Conservation (phyloP, 2,888 invertebrate species). For the Pseudococcus jackbeardsleyi region DNA sequence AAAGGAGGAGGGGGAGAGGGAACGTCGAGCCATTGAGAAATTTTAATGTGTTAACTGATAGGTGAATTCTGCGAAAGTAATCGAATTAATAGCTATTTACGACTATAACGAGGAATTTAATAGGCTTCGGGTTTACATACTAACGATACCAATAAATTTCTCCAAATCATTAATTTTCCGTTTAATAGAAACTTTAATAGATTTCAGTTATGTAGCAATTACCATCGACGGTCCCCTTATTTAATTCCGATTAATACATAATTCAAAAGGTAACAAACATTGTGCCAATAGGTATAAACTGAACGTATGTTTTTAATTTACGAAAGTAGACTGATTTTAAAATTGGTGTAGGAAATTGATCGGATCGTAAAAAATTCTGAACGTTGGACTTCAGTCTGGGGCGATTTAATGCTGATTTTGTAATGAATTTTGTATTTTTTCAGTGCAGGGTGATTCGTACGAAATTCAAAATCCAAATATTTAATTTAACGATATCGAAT, state of each 20-base stretch:
- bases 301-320: background rate
- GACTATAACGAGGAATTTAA: slow-evolving; percentile 46
- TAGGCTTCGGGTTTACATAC: slow-evolving; percentile 37
- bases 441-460: too few species aligned
- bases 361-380: too few species aligned
- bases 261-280: slow-evolving; percentile 12
- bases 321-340: background rate
- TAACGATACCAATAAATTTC: slow-evolving; percentile 59
- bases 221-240: background rate
- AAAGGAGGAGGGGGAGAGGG: background rate
- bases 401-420: too few species aligned
- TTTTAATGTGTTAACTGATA: slow-evolving; percentile 20
- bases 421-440: too few species aligned
- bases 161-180: slow-evolving; percentile 50
- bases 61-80: slow-evolving; percentile 43
- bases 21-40: background rate
- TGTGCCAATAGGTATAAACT: background rate
- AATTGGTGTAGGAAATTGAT: background rate
- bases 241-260: slow-evolving; percentile 33
- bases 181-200: slow-evolving; percentile 51
- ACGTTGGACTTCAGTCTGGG: too few species aligned
- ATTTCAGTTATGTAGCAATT: slow-evolving; percentile 45
- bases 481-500: too few species aligned
- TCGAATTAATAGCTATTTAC: slow-evolving; percentile 45
- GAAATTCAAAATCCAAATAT: too few species aligned